Evolutionary conservation across 2,113 vertebrate species (phyloP).

Genomic region (Salvelinus namaycush): DNA sequence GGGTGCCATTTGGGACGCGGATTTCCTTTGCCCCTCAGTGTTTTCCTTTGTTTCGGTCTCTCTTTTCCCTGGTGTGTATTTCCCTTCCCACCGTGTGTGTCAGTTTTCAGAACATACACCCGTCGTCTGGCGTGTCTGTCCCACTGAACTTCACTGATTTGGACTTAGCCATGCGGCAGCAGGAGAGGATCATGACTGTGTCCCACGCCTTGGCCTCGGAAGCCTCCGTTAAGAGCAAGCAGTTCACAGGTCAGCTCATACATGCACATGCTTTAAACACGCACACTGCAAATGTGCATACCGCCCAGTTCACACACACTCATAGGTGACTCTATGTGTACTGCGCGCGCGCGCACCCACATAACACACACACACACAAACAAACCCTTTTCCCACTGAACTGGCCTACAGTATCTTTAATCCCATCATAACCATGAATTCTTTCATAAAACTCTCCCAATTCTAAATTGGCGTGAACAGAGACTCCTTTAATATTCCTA

Average conservation of each 20-base stretch:
- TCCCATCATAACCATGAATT: too few relatives aligned
- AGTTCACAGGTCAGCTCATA: conserved; percentile 84
- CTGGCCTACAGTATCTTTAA: too few relatives aligned
- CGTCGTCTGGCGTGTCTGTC: conserved; percentile 57
- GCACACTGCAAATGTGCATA: not conserved
- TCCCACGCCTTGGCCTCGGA: conserved; percentile 89
- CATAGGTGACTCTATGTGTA: too few relatives aligned
- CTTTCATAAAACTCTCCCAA: too few relatives aligned
- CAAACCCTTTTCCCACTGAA: too few relatives aligned
- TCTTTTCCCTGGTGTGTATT: not conserved
- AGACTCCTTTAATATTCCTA: too few relatives aligned
- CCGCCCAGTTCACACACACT: too few relatives aligned
- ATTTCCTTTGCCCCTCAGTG: not conserved
- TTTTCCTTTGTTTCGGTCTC: not conserved
- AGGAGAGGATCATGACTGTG: conserved; percentile 90
- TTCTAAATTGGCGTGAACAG: too few relatives aligned
- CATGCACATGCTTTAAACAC: conserved; percentile 7
- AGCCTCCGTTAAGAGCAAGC: conserved; percentile 91
- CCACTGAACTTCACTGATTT: conserved; percentile 76
- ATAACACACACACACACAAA: too few relatives aligned
- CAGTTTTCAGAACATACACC: conserved; percentile 83
- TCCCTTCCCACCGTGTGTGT: not conserved
- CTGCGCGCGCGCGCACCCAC: too few relatives aligned
- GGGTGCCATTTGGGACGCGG: not conserved
- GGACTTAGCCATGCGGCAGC: conserved; percentile 84